A percentile compares a stretch with the other conserved stretches of the same genome.
Conservation (phyloP, 2,888 invertebrate genomes). For the Sinhomidia bicolor region DNA sequence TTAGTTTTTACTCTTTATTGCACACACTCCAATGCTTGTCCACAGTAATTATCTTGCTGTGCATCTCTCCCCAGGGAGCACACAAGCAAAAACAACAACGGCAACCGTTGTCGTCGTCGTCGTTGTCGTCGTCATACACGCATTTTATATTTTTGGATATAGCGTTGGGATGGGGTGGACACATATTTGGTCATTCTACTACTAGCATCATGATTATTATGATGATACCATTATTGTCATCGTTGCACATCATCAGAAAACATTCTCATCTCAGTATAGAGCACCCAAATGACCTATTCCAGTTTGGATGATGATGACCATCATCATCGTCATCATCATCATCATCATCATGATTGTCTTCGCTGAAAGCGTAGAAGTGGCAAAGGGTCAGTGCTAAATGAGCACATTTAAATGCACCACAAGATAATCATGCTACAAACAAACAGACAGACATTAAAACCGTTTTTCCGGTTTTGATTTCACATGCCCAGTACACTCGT, state of each 20-base stretch:
- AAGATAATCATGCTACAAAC: constrained; percentile 10
- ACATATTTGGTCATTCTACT: constrained; percentile 65
- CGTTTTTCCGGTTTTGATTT: constrained; percentile 34
- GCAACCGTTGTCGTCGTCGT: too few relatives aligned
- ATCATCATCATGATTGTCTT: constrained; percentile 30
- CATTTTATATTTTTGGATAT: constrained; percentile 30
- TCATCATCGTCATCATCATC: constrained; percentile 24
- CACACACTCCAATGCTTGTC: constrained; percentile 30
- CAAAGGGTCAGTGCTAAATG: constrained; percentile 53
- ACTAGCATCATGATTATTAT: constrained; percentile 33
- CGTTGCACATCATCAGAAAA: constrained; percentile 19
- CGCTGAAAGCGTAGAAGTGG: background rate
- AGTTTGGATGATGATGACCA: constrained; percentile 28
- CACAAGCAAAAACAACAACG: background rate
- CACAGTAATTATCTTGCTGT: constrained; percentile 64
- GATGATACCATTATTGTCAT: constrained; percentile 53
- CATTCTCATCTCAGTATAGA: constrained; percentile 33
- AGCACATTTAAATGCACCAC: constrained; percentile 71
- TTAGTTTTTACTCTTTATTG: constrained; percentile 57
- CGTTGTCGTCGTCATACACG: constrained; percentile 44
- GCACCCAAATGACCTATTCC: constrained; percentile 74
- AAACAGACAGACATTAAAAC: constrained; percentile 37
- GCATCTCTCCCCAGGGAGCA: constrained; percentile 67
- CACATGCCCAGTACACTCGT: background rate
- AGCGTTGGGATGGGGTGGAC: constrained; percentile 18